Percentiles rank a stretch among this genome's conserved stretches.
Evolutionary conservation across 2,113 vertebrate species (phyloP).

Genomic region (Engraulis encrasicolus): DNA sequence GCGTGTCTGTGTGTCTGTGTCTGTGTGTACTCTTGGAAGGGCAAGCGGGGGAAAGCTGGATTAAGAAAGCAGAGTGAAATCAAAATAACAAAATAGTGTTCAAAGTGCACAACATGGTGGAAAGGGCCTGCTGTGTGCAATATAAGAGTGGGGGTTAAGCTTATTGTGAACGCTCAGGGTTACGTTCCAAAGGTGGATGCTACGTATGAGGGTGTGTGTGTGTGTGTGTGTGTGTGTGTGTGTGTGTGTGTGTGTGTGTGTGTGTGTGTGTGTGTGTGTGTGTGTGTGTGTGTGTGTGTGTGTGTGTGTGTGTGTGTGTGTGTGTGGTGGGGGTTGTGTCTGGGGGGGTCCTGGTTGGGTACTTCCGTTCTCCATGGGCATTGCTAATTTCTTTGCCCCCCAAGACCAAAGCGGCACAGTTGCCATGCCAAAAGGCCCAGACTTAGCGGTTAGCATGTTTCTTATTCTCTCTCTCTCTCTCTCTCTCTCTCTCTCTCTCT

Average conservation of each 20-base stretch:
- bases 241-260: too few species aligned
- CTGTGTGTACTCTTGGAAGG: slow-evolving; percentile 53
- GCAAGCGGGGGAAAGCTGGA: slow-evolving; percentile 62
- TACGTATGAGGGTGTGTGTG: too few species aligned
- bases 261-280: too few species aligned
- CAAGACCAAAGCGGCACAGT: slow-evolving; percentile 52
- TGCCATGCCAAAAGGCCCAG: slow-evolving; percentile 13
- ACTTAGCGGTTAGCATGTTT: neutral
- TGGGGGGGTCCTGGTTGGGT: slow-evolving; percentile 68
- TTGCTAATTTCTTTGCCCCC: slow-evolving; percentile 73
- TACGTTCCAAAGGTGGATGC: slow-evolving; percentile 78
- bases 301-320: too few species aligned
- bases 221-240: too few species aligned
- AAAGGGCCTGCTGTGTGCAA: slow-evolving; percentile 80
- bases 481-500: slow-evolving; percentile 56
- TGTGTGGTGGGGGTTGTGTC: slow-evolving; percentile 67
- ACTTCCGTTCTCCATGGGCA: slow-evolving; percentile 82
- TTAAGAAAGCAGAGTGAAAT: slow-evolving; percentile 77
- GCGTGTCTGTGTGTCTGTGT: too few species aligned
- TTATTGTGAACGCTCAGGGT: slow-evolving; percentile 81
- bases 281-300: too few species aligned
- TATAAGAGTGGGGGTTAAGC: slow-evolving; percentile 86
- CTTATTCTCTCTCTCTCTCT: slow-evolving; percentile 38
- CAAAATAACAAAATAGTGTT: slow-evolving; percentile 80
- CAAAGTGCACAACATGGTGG: slow-evolving; percentile 81